These are phyloP conservation scores for Rugalucina vietnamica DNA, from an alignment of 2,888 invertebrate species.

Conservation along the genomic window DNA sequence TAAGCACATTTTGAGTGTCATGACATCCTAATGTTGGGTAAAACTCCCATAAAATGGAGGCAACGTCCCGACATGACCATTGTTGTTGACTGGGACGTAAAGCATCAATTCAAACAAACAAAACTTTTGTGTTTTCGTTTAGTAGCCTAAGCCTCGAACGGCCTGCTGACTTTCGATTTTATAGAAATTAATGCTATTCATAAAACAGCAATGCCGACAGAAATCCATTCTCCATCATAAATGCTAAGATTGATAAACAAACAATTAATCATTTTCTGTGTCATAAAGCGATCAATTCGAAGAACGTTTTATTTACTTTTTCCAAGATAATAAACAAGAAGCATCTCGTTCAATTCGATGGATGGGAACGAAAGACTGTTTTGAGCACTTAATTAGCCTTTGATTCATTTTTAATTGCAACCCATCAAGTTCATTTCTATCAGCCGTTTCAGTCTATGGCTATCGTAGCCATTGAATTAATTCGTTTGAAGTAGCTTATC, in stretches of 20 bases:
- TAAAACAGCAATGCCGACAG: neutral
- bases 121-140: no score
- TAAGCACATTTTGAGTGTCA: no score
- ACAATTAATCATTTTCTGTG: slow-evolving; percentile 3
- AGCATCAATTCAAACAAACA: no score
- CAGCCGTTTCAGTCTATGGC: neutral
- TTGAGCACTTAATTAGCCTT: slow-evolving; percentile 7
- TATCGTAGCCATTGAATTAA: neutral
- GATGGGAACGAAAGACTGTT: neutral
- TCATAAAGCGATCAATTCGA: slow-evolving; percentile 9
- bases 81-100: no score
- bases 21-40: no score
- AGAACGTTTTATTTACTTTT: slow-evolving; percentile 9
- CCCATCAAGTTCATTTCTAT: slow-evolving; percentile 1
- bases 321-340: slow-evolving; percentile 1
- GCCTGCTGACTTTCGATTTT: no score
- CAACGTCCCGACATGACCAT: no score
- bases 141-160: no score
- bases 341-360: neutral
- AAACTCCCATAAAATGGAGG: no score
- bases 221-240: neutral
- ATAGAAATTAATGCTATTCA: no score
- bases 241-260: slow-evolving; percentile 4
- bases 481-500: neutral
- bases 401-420: slow-evolving; percentile 9